Evolutionary conservation across 2,797 vertebrate species (phyloP), one percentile per base, ranked within the genome.

Genomic region (Pantherophis alleghaniensis): DNA sequence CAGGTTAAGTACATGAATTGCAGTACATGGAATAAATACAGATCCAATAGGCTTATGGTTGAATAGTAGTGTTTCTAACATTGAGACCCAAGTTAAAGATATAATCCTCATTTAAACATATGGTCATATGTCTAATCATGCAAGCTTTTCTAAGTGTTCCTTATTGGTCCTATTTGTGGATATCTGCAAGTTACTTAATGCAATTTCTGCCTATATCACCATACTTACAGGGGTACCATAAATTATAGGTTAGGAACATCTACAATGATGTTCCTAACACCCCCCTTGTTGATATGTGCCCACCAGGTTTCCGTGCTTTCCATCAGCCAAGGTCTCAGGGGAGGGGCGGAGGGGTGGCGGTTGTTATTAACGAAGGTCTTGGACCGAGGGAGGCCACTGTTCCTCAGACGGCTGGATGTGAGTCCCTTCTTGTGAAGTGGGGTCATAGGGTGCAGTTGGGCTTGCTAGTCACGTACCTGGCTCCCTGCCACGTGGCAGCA

Each of bases 21-120:
- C 79, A 11, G 6, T 16, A 95, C 37, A 9, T 59, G 14, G 14
- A 69, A 1, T 69, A 69, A 69, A 20, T 42, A 5, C 90, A 92
- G 42, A 94, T 91, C 10, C 6, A 18, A 79, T 88, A 95, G 53
- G 24, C 37, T 94, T 95, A 90, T 92, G 92, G 95, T 93, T 93
- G 10, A 2, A 14, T 28, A 61, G 14, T 22, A 53, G n/a, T 93
- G 92, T 24, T 53, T 74, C n/a, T 86, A 22, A 88, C 90, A 89
- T 51, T 14, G 26, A 51, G 22, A 47, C 28, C 37, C 20, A 88
- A 74, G 18, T 10, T 32, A 60, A 32, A 86, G 7, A 24, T 32
- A 91, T 37, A 63, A 10, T 26, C 20, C 13, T 87, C 32, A 26
- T 42, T 87, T 42, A 47, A 42, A 60, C 14, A 2, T 59, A 47